Conservation (phyloP, 2,888 invertebrate species). For the Isoperla grammatica region DNA sequence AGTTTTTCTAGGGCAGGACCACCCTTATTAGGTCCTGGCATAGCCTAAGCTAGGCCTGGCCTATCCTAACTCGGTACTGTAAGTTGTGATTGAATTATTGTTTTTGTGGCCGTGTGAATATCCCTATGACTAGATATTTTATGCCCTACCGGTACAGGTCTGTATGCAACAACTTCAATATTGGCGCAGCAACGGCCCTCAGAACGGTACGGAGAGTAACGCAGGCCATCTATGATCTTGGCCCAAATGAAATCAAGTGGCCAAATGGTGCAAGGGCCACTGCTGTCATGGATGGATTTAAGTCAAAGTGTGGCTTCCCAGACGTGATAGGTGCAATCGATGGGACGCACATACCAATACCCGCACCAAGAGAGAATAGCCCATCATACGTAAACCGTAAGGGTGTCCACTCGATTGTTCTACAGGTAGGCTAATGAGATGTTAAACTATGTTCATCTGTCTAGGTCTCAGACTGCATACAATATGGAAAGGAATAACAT, state of each 20-base stretch:
- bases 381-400: slow-evolving; percentile 1
- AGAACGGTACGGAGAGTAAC: slow-evolving; percentile 30
- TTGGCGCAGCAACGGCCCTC: slow-evolving; percentile 31
- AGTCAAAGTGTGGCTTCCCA: slow-evolving; percentile 27
- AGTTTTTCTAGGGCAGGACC: no score
- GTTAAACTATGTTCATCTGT: no score
- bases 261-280: slow-evolving; percentile 26
- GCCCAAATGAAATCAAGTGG: slow-evolving; percentile 32
- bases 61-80: no score
- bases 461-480: not conserved
- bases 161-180: slow-evolving; percentile 31
- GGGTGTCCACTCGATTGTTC: slow-evolving; percentile 13
- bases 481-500: not conserved
- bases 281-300: slow-evolving; percentile 21
- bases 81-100: no score
- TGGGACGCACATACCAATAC: slow-evolving; percentile 31
- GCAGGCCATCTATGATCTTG: slow-evolving; percentile 23
- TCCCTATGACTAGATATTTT: no score
- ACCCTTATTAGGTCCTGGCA: no score
- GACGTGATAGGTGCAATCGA: slow-evolving; percentile 31
- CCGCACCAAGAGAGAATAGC: slow-evolving; percentile 25
- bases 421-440: slow-evolving; percentile 14
- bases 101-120: no score
- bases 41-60: no score
- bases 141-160: slow-evolving; percentile 29